Percentiles rank a stretch among this genome's conserved stretches.
These are phyloP conservation scores for Melipona beecheii DNA, from an alignment of 2,888 invertebrate species.

Conservation along the genomic window DNA sequence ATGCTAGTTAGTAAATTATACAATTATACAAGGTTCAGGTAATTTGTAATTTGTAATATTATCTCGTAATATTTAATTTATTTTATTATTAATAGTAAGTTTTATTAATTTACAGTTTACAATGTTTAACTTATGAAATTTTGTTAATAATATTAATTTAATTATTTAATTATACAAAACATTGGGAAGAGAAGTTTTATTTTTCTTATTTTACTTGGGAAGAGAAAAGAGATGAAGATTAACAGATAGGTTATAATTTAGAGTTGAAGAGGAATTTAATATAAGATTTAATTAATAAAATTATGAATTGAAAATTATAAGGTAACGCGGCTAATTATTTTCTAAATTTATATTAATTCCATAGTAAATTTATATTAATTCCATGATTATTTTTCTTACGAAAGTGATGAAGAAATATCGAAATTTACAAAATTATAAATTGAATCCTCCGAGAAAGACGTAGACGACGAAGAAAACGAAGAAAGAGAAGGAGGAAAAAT, in stretches of 20 bases:
- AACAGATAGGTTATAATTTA: background rate
- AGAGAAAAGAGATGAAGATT: background rate
- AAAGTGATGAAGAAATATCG: background rate
- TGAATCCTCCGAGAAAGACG: background rate
- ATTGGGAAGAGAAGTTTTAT: background rate
- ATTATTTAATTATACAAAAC: background rate
- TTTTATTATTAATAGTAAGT: no score
- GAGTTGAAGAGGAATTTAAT: background rate
- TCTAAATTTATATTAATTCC: background rate
- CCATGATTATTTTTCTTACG: background rate
- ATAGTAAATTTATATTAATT: background rate
- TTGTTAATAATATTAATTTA: no score
- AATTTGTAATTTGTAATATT: no score
- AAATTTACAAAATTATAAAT: background rate
- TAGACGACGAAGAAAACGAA: background rate
- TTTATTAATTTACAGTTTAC: no score
- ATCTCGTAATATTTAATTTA: no score
- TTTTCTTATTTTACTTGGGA: background rate
- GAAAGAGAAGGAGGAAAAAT: background rate
- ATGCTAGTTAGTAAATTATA: no score
- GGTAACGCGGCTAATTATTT: no score
- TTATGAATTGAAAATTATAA: background rate
- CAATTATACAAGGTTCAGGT: no score
- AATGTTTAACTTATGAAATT: no score
- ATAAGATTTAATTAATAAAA: background rate